These are phyloP conservation scores for Helicoverpa armigera DNA, from an alignment of 1,140 invertebrate species.

Conservation along the genomic window DNA sequence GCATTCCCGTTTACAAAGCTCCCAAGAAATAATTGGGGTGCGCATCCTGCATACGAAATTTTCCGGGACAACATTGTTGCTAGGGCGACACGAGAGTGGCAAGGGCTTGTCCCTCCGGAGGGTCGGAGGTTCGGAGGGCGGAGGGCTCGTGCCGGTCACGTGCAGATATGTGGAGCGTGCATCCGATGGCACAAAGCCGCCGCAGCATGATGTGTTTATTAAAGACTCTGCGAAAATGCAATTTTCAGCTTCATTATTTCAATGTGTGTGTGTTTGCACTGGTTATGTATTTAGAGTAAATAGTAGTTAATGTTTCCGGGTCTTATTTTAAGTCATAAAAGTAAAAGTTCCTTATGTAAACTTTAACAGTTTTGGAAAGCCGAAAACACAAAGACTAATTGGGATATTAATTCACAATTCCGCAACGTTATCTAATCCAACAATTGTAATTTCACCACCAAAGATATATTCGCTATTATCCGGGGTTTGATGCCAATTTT, in stretches of 20 bases:
- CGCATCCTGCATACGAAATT: conserved; percentile 36
- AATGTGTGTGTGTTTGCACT: neutral
- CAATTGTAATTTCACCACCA: conserved; percentile 15
- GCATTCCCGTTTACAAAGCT: neutral
- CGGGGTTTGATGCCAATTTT: conserved; percentile 9
- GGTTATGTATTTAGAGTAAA: neutral
- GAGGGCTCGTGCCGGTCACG: conserved; percentile 56
- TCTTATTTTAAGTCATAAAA: neutral
- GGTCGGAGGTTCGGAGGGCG: conserved; percentile 47
- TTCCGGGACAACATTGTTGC: conserved; percentile 8
- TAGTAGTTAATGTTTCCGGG: neutral
- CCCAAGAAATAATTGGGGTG: conserved; percentile 42
- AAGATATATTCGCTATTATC: conserved; percentile 1
- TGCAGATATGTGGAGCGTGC: conserved; percentile 55
- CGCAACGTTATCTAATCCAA: conserved; percentile 35
- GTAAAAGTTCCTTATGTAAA: conserved; percentile 25
- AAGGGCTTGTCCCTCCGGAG: conserved; percentile 39
- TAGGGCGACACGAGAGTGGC: conserved; percentile 14
- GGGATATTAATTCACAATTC: conserved; percentile 12
- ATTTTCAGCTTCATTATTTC: conserved; percentile 49
- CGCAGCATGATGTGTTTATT: conserved; percentile 62
- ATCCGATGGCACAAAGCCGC: conserved; percentile 41
- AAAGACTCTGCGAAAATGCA: conserved; percentile 52
- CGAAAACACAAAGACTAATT: conserved; percentile 26
- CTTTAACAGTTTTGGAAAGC: conserved; percentile 25